A percentile compares a stretch with the other conserved stretches of the same genome.
phyloP scores from a whole-genome alignment of 2,797 vertebrate genomes.

The Crossoptilon crossoptilon region DNA sequence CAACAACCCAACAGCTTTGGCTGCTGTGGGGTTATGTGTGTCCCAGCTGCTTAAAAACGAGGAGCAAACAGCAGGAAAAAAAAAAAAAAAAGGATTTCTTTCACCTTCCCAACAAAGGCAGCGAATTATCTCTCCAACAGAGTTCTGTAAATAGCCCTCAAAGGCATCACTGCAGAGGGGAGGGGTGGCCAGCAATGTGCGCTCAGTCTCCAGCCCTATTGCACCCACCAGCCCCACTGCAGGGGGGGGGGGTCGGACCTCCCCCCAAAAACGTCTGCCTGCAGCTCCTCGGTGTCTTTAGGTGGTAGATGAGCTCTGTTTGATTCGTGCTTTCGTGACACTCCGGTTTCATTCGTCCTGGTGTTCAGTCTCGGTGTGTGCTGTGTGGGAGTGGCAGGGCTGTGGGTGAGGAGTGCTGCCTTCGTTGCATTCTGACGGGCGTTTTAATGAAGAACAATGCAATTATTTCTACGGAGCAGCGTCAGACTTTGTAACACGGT shows the following conservation, averaged over 20 bases:
- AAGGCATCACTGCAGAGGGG: no score
- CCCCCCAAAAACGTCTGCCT: neutral
- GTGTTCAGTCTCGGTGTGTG: neutral
- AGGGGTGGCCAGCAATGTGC: neutral
- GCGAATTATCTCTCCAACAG: accelerated
- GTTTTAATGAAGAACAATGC: neutral
- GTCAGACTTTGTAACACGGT: accelerated
- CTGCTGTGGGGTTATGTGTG: neutral
- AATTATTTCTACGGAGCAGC: accelerated
- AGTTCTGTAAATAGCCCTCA: neutral
- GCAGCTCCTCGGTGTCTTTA: neutral
- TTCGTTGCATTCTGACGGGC: neutral
- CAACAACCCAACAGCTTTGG: neutral
- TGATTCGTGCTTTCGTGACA: neutral
- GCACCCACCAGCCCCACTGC: no score
- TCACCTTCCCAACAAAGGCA: neutral
- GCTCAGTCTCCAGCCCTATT: accelerated
- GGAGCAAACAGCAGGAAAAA: neutral
- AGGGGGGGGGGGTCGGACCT: no score
- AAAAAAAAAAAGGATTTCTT: neutral
- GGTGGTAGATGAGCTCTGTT: accelerated
- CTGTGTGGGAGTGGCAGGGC: neutral
- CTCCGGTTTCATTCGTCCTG: neutral
- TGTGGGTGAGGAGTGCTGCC: accelerated
- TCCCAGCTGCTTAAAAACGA: neutral